Evolutionary conservation across 2,797 vertebrate species (phyloP).

Genomic region (Coreius guichenoti): DNA sequence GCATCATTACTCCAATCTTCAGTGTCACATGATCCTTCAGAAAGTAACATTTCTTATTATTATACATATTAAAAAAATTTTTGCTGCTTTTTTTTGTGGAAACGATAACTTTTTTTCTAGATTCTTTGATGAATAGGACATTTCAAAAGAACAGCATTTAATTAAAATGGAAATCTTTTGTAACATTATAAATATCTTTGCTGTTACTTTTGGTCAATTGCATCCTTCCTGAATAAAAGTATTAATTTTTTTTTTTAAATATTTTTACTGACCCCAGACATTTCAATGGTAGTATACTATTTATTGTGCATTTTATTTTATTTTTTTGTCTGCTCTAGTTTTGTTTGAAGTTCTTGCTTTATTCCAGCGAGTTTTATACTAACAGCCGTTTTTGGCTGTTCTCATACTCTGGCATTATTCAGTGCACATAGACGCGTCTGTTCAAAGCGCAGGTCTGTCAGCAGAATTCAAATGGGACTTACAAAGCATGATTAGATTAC

Average conservation of each 20-base stretch:
- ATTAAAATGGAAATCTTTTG: too few relatives aligned
- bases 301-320: background rate
- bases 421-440: slow-evolving; percentile 62
- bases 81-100: too few relatives aligned
- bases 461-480: slow-evolving; percentile 78
- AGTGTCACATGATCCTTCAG: too few relatives aligned
- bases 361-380: slow-evolving; percentile 16
- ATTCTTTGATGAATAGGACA: too few relatives aligned
- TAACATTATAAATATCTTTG: too few relatives aligned
- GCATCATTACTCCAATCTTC: too few relatives aligned
- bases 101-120: too few relatives aligned
- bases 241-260: background rate
- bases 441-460: slow-evolving; percentile 72
- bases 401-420: slow-evolving; percentile 63
- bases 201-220: too few relatives aligned
- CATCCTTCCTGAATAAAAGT: background rate
- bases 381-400: background rate
- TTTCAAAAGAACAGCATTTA: too few relatives aligned
- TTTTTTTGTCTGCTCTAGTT: background rate
- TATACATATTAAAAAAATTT: too few relatives aligned
- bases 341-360: background rate
- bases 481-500: slow-evolving; percentile 63
- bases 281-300: background rate
- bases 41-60: too few relatives aligned
- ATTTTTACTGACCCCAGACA: background rate